Percentiles rank a stretch among this genome's conserved stretches.
Conservation (phyloP, 2,888 invertebrate genomes). For the Agrotis puta region DNA sequence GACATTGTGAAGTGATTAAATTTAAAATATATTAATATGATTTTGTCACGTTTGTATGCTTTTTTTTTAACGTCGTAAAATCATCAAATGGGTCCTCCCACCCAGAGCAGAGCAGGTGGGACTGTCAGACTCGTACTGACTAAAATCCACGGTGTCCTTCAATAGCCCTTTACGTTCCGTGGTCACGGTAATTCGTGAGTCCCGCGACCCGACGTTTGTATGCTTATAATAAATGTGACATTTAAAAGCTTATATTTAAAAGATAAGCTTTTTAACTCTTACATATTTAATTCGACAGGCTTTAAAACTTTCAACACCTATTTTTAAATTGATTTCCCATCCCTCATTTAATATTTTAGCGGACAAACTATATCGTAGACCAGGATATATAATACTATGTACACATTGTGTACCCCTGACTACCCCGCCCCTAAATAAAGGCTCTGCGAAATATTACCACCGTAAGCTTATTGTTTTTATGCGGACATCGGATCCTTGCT, state of each 20-base stretch:
- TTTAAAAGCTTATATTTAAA: too few relatives aligned
- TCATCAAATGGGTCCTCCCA: too few relatives aligned
- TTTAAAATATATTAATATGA: background rate
- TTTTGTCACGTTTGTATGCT: background rate
- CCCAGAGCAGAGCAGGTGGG: too few relatives aligned
- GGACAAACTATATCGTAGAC: conserved; percentile 8
- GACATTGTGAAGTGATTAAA: background rate
- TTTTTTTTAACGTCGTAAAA: too few relatives aligned
- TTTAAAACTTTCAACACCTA: background rate
- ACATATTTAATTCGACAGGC: conserved; percentile 3
- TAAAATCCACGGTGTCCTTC: too few relatives aligned
- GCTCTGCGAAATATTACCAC: conserved; percentile 41
- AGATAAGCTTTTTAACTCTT: background rate
- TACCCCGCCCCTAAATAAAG: conserved; percentile 27
- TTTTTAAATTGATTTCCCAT: conserved; percentile 36
- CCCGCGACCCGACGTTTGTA: too few relatives aligned
- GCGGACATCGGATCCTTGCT: conserved; percentile 58
- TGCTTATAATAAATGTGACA: too few relatives aligned
- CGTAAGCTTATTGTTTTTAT: conserved; percentile 57
- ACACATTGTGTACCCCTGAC: conserved; percentile 44
- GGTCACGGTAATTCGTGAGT: too few relatives aligned
- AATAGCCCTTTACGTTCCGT: too few relatives aligned
- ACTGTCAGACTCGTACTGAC: too few relatives aligned
- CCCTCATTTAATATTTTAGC: conserved; percentile 42
- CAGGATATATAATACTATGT: conserved; percentile 35